phyloP scores from a whole-genome alignment of 2,797 vertebrate genomes.

The Octomys mimax region DNA sequence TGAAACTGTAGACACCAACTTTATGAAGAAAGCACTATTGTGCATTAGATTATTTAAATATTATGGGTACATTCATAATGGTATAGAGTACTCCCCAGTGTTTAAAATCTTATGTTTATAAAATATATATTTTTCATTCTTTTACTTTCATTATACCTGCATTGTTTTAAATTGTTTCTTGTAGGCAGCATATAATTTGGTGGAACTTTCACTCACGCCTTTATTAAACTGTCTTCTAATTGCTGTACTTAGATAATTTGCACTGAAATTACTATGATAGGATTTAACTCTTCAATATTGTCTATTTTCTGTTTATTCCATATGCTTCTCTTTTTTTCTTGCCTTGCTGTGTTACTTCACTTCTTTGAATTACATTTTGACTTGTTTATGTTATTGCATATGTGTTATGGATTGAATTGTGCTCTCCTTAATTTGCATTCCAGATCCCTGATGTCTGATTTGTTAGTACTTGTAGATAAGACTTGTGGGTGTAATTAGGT shows the following conservation, averaged over 20 bases:
- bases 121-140: background rate
- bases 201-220: background rate
- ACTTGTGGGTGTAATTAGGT: background rate
- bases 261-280: background rate
- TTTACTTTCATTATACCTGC: background rate
- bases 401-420: background rate
- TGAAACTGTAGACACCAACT: background rate
- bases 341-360: background rate
- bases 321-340: background rate
- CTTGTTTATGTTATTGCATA: background rate
- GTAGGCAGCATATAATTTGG: background rate
- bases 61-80: background rate
- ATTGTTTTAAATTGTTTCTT: constrained; percentile 38
- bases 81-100: background rate
- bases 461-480: background rate
- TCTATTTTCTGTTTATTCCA: constrained; percentile 30
- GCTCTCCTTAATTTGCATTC: background rate
- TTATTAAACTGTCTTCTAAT: background rate
- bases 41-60: background rate
- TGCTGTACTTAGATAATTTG: background rate
- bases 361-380: background rate
- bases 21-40: background rate
- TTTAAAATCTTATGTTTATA: background rate
- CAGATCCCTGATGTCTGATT: background rate
- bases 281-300: background rate